A percentile compares a stretch with the other conserved stretches of the same genome.
These are phyloP conservation scores for Nothobranchius kuhntae DNA, from an alignment of 2,113 vertebrate genomes.

Conservation along the genomic window DNA sequence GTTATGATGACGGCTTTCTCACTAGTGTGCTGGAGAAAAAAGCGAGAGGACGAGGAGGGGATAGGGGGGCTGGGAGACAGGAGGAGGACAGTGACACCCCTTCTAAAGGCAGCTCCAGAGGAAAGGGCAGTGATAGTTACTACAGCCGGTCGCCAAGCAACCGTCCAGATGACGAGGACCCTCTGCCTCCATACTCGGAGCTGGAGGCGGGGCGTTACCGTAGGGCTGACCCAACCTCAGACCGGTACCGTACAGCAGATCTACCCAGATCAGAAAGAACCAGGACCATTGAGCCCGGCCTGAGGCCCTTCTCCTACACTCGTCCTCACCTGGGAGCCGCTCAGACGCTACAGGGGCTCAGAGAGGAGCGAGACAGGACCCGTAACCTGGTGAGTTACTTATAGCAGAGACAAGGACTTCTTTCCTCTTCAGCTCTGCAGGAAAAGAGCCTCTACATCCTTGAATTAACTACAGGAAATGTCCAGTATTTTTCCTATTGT, in stretches of 20 bases:
- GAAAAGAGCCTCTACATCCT: conserved; percentile 28
- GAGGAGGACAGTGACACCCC: conserved; percentile 85
- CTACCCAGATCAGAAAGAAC: conserved; percentile 63
- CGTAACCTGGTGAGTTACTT: conserved; percentile 90
- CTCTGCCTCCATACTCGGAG: conserved; percentile 91
- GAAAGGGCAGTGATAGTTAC: conserved; percentile 74
- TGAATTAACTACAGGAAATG: conserved; percentile 9
- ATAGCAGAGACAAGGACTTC: conserved; percentile 52
- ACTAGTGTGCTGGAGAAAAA: conserved; percentile 85
- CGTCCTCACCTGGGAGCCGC: conserved; percentile 81
- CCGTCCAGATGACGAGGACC: conserved; percentile 84
- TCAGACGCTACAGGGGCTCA: conserved; percentile 84
- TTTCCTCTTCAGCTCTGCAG: conserved; percentile 22
- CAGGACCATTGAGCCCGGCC: conserved; percentile 58
- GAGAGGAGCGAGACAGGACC: conserved; percentile 87
- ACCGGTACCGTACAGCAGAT: conserved; percentile 73
- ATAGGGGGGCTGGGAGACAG: conserved; percentile 62
- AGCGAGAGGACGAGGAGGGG: conserved; percentile 67
- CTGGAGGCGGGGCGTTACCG: conserved; percentile 79
- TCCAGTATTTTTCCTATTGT: conserved; percentile 10
- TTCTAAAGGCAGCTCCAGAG: conserved; percentile 86
- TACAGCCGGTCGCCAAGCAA: conserved; percentile 75
- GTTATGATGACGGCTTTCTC: conserved; percentile 86
- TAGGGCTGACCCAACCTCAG: conserved; percentile 53
- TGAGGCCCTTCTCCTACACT: conserved; percentile 80